Evolutionary conservation across 64 coral and sea anemone species (phyloP).

Genomic region (Actinia equina): DNA sequence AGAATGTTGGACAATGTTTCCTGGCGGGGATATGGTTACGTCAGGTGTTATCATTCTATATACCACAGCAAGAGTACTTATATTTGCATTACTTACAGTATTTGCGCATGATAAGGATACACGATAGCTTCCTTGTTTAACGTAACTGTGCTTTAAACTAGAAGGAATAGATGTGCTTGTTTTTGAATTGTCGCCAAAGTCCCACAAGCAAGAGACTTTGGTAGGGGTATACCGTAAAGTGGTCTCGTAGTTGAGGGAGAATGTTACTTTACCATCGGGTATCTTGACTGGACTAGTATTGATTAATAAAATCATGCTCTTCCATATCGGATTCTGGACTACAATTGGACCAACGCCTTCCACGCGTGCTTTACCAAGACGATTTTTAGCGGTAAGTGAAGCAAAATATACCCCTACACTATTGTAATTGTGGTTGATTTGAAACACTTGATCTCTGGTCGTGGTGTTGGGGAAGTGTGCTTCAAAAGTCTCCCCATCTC

Average conservation of each 20-base stretch:
- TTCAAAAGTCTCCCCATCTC: neutral
- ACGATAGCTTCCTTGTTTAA: slow-evolving; percentile 8
- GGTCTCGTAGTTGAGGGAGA: neutral
- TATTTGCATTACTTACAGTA: neutral
- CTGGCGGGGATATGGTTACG: neutral
- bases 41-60: slow-evolving; percentile 22
- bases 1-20: neutral
- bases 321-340: slow-evolving; percentile 2
- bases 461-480: neutral
- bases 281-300: slow-evolving; percentile 6
- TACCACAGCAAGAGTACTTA: neutral
- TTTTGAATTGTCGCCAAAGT: neutral
- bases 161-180: neutral
- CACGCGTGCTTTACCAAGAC: neutral
- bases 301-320: neutral
- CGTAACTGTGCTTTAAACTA: neutral
- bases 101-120: neutral
- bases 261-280: neutral
- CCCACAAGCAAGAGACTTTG: slow-evolving; percentile 7
- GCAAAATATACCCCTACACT: neutral
- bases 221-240: neutral
- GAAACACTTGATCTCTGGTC: neutral
- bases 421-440: neutral
- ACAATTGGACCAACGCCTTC: neutral
- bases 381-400: neutral